Conservation (phyloP, 2,888 invertebrate genomes). For the Hemaris fuciformis region DNA sequence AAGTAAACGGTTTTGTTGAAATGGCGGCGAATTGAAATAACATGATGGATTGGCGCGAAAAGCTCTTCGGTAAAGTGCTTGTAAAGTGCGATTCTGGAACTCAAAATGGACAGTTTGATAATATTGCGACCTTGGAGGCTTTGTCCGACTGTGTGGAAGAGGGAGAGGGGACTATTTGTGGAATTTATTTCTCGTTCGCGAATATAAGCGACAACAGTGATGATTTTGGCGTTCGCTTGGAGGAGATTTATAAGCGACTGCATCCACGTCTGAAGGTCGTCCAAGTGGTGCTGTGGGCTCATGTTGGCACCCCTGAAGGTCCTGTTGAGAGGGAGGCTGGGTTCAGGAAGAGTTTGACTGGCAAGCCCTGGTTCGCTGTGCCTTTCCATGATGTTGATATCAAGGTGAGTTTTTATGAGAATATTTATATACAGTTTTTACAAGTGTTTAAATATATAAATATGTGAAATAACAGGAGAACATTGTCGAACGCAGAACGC, state of each 20-base stretch:
- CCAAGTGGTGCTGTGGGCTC: conserved; percentile 86
- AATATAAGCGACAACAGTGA: conserved; percentile 86
- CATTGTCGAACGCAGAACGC: too few relatives aligned
- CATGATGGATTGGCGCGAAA: conserved; percentile 82
- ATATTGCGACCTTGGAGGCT: conserved; percentile 69
- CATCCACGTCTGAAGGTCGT: conserved; percentile 82
- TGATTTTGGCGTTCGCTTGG: conserved; percentile 84
- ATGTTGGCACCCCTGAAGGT: conserved; percentile 79
- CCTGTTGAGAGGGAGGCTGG: conserved; percentile 85
- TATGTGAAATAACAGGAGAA: too few relatives aligned
- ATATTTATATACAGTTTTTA: not conserved
- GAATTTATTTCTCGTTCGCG: conserved; percentile 87
- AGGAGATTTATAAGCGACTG: conserved; percentile 79
- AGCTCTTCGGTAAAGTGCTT: conserved; percentile 81
- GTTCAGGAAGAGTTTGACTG: conserved; percentile 82
- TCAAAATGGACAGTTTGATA: conserved; percentile 71
- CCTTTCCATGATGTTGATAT: conserved; percentile 86
- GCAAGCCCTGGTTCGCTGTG: conserved; percentile 87
- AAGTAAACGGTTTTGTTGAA: not conserved
- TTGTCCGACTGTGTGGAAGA: conserved; percentile 71
- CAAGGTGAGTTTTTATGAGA: conserved; percentile 80
- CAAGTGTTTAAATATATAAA: too few relatives aligned
- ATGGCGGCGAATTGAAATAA: conserved; percentile 12
- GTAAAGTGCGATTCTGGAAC: conserved; percentile 74
- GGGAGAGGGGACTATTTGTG: conserved; percentile 79